Evolutionary conservation across 2,888 invertebrate species (phyloP).

Genomic region (Erebia ligea): DNA sequence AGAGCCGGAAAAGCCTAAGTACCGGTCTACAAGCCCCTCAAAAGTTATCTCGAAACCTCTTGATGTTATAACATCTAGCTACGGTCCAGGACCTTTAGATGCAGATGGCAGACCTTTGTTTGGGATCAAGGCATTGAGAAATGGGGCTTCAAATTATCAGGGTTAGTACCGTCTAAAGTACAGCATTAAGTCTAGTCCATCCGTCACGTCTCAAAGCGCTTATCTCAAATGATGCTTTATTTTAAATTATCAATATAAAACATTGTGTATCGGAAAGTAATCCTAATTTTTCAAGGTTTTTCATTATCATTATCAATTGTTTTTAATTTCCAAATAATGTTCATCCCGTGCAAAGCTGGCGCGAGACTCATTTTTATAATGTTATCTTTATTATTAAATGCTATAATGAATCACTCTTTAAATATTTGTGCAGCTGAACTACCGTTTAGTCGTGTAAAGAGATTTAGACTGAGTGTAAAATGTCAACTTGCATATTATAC

Average conservation of each 20-base stretch:
- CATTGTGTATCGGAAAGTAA: too few relatives aligned
- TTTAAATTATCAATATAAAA: too few relatives aligned
- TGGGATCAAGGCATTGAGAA: constrained; percentile 88
- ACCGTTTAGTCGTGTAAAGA: neutral
- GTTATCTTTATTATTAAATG: neutral
- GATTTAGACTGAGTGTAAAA: neutral
- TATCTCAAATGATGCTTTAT: too few relatives aligned
- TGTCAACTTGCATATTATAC: neutral
- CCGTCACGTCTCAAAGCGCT: too few relatives aligned
- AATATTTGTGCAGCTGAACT: constrained; percentile 34
- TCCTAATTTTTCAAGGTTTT: too few relatives aligned
- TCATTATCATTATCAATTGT: too few relatives aligned
- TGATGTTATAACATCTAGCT: constrained; percentile 90
- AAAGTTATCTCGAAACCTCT: constrained; percentile 74
- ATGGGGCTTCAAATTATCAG: constrained; percentile 85
- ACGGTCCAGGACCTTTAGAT: constrained; percentile 92
- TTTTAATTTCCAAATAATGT: neutral
- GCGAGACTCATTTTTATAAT: neutral
- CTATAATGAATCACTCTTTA: constrained; percentile 14
- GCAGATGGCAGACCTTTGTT: constrained; percentile 91
- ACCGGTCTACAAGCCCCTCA: constrained; percentile 67
- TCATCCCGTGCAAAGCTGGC: neutral
- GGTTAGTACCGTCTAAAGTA: constrained; percentile 68
- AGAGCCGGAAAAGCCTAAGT: constrained; percentile 70
- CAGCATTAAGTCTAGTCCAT: neutral